Conservation (phyloP, 64 coral and sea anemone genomes). For the Acropora yongei region DNA sequence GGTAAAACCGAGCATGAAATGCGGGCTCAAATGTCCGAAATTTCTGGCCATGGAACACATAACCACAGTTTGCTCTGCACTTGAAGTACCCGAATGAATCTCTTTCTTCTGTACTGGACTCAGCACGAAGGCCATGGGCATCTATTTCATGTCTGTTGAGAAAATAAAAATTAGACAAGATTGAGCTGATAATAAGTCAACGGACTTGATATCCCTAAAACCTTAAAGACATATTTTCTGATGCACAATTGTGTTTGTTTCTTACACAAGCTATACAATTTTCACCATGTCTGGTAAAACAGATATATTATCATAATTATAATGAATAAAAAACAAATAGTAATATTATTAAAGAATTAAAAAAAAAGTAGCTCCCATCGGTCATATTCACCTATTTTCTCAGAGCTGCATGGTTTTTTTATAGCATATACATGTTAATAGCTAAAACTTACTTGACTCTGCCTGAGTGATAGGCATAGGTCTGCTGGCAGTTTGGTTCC, state of each 20-base stretch:
- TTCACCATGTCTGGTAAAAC: constrained; percentile 14
- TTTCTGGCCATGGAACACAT: too few species aligned
- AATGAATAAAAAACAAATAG: constrained; percentile 26
- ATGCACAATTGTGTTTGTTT: constrained; percentile 19
- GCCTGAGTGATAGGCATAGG: constrained; percentile 40
- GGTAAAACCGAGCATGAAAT: too few species aligned
- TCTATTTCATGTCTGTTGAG: constrained; percentile 18
- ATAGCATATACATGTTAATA: constrained; percentile 23
- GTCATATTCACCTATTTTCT: constrained; percentile 21
- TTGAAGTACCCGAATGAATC: constrained; percentile 44
- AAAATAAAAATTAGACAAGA: constrained; percentile 5
- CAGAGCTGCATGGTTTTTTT: constrained; percentile 1
- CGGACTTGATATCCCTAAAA: neutral
- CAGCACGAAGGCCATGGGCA: constrained; percentile 21
- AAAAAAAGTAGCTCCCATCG: constrained; percentile 10
- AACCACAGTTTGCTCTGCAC: constrained; percentile 39
- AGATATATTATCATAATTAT: constrained; percentile 25
- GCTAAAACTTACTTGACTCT: constrained; percentile 41
- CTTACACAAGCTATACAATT: constrained; percentile 14
- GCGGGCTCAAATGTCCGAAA: too few species aligned
- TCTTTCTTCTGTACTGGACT: constrained; percentile 31
- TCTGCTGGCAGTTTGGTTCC: constrained; percentile 20
- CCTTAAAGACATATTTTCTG: neutral
- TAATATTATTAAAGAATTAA: constrained; percentile 19
- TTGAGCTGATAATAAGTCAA: neutral